Percentiles rank a stretch among this genome's conserved stretches.
Evolutionary conservation across 2,888 invertebrate species (phyloP).

Genomic region (Apodemia hepburni): DNA sequence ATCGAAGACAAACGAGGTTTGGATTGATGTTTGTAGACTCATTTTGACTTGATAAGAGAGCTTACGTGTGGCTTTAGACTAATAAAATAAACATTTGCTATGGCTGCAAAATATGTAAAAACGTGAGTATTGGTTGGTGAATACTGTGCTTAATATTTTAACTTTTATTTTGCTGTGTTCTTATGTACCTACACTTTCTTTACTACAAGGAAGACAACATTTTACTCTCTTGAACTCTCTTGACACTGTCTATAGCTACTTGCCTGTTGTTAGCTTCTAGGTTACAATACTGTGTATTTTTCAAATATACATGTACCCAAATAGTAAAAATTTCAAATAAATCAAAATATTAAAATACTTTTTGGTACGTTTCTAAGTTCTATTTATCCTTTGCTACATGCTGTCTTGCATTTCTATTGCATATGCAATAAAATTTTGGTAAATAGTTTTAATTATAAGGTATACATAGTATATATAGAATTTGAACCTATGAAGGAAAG

Average conservation of each 20-base stretch:
- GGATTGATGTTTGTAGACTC: background rate
- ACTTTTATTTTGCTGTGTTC: background rate
- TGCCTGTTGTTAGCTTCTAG: too few species aligned
- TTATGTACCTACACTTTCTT: background rate
- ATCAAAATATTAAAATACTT: too few species aligned
- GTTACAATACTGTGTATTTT: too few species aligned
- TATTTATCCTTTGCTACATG: too few species aligned
- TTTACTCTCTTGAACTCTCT: background rate
- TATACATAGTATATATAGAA: too few species aligned
- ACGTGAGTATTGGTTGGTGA: background rate
- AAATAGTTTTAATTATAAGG: too few species aligned
- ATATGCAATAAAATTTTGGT: too few species aligned
- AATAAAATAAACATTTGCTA: background rate
- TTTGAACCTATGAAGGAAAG: too few species aligned
- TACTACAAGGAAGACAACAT: background rate
- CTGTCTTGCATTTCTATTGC: too few species aligned
- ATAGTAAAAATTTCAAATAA: too few species aligned
- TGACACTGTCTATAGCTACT: background rate
- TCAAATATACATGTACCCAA: too few species aligned
- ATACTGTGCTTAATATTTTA: background rate
- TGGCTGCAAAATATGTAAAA: background rate
- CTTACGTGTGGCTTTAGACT: background rate
- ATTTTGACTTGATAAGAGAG: conserved; percentile 8
- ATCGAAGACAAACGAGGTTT: background rate
- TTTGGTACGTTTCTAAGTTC: too few species aligned